Evolutionary conservation across 2,888 invertebrate species (phyloP).

Genomic region (Gastrophysa polygoni): DNA sequence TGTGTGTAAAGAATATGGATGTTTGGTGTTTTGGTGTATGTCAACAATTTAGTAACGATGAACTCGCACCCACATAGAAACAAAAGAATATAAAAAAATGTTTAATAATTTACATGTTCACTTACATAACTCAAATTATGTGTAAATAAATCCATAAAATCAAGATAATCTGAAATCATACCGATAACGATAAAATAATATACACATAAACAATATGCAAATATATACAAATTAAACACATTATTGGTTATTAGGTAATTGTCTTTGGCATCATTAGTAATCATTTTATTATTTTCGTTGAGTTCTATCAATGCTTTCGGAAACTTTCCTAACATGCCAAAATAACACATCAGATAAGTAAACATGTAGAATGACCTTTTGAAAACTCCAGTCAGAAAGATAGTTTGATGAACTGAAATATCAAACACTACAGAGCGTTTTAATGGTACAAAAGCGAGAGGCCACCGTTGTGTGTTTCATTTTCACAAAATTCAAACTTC

Average conservation of each 20-base stretch:
- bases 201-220: conserved; percentile 35
- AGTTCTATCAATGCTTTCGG: conserved; percentile 22
- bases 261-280: conserved; percentile 43
- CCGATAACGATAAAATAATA: conserved; percentile 38
- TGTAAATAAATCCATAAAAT: conserved; percentile 35
- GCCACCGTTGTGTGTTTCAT: no score
- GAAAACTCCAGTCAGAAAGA: no score
- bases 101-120: conserved; percentile 37
- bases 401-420: no score
- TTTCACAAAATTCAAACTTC: no score
- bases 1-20: conserved; percentile 11
- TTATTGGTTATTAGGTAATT: conserved; percentile 20
- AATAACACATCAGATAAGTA: no score
- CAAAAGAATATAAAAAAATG: conserved; percentile 29
- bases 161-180: conserved; percentile 27
- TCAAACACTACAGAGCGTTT: no score
- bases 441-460: no score
- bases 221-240: conserved; percentile 36
- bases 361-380: no score
- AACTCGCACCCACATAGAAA: conserved; percentile 19
- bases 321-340: no score
- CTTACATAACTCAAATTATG: conserved; percentile 32
- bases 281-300: conserved; percentile 15
- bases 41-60: conserved; percentile 13
- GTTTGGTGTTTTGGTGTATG: conserved; percentile 15